Base-by-base conservation (phyloP, 2,888 invertebrate species). In the Acanthosepion lycidas region DNA sequence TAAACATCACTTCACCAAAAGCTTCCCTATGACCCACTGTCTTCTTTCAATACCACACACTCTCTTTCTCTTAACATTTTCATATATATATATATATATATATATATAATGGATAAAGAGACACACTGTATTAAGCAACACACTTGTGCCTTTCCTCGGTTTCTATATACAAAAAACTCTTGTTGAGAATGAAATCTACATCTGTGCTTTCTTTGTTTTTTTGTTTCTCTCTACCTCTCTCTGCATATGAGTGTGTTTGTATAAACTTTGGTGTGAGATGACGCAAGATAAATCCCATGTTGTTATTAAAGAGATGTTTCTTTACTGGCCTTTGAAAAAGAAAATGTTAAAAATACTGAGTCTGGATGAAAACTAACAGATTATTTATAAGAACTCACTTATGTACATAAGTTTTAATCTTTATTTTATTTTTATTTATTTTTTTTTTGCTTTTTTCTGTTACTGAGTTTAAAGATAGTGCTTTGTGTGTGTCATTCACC, bases 1-100 rank as follows among this genome's bases (percentile, higher is more conserved):
- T 78, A 78, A 78, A 78, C 78, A 78, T 78, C 78, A n/a, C 78
- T 12, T n/a, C 78, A n/a, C 78, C 78, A 78, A 78, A 78, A 78
- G n/a, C 78, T 78, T 78, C 28, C 78, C 9, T 78, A 9, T 78
- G 26, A 78, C 78, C 78, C 23, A 78, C 78, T 78, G 78, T 78
- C 15, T 33, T 78, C n/a, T 12, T 12, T 59, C 59, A 59, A 20
- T 59, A 6, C 59, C 20, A 20, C 59, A 20, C 23, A 23, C 59
- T 59, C 59, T 18, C 55, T 33, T 8, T n/a, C 78, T n/a, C 78
- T n/a, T 33, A 15, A 33, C n/a, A n/a, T 78, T 33, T 78, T 78
- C 3, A n/a, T 33, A 78, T 78, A 78, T 78, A 15, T 15, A 8
- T 6, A n/a, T 78, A n/a, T n/a, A 78, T 78, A n/a, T 33, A 78